A percentile compares a stretch with the other conserved stretches of the same genome.
Evolutionary conservation across 2,797 vertebrate genomes (phyloP).

Genomic region (Helicolenus hilgendorfi): DNA sequence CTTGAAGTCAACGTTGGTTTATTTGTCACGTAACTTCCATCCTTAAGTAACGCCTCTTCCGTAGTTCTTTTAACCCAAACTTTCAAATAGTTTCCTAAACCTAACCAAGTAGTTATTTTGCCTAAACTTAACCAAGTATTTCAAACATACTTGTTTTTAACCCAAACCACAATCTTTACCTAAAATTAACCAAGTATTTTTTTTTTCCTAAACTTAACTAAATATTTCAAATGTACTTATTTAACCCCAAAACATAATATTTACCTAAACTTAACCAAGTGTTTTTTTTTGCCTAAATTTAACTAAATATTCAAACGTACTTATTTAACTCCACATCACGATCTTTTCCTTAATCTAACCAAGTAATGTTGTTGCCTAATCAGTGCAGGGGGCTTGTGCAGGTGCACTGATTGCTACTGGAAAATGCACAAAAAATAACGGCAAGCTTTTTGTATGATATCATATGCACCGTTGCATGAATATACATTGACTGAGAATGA

Average conservation of each 20-base stretch:
- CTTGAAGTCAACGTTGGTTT: background rate
- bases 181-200: background rate
- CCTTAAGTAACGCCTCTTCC: too few relatives aligned
- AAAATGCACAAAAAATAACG: background rate
- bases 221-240: background rate
- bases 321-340: too few relatives aligned
- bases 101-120: too few relatives aligned
- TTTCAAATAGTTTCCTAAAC: too few relatives aligned
- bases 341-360: too few relatives aligned
- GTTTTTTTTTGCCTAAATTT: too few relatives aligned
- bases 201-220: too few relatives aligned
- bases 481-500: background rate
- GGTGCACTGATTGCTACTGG: background rate
- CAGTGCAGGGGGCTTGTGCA: background rate
- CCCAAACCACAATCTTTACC: background rate
- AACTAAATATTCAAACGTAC: too few relatives aligned
- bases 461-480: background rate
- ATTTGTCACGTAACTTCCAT: background rate
- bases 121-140: too few relatives aligned
- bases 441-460: background rate
- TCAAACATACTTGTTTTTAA: too few relatives aligned
- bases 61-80: too few relatives aligned
- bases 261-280: background rate
- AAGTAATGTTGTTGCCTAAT: background rate
- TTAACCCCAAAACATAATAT: background rate